phyloP scores from a whole-genome alignment of 2,888 invertebrate species.

The Hyppa rectilinea region DNA sequence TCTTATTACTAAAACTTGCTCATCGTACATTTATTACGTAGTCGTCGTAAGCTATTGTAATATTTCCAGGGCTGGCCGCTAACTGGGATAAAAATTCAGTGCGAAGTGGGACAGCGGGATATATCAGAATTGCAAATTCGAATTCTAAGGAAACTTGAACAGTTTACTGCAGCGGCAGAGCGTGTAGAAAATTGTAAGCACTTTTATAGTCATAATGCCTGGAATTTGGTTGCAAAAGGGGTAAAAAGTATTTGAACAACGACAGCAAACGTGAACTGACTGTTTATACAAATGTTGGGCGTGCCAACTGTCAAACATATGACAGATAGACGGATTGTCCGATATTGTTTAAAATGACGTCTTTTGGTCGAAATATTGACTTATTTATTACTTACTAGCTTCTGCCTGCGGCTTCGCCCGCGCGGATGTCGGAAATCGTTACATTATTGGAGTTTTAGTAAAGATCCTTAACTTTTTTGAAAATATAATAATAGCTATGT shows the following conservation, averaged over 20 bases:
- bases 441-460: too few species aligned
- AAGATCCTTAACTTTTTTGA: too few species aligned
- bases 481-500: too few species aligned
- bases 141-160: slow-evolving; percentile 60
- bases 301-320: not conserved
- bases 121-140: slow-evolving; percentile 66
- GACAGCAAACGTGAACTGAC: not conserved
- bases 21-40: slow-evolving; percentile 11
- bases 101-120: slow-evolving; percentile 52
- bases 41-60: slow-evolving; percentile 43
- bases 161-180: slow-evolving; percentile 55
- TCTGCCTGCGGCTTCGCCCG: too few species aligned
- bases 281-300: not conserved
- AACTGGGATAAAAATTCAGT: slow-evolving; percentile 62
- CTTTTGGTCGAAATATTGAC: not conserved
- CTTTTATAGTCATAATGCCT: slow-evolving; percentile 45
- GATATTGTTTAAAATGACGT: not conserved
- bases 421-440: too few species aligned
- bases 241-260: slow-evolving; percentile 2
- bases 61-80: slow-evolving; percentile 48
- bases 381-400: not conserved
- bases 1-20: not conserved
- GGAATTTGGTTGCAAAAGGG: slow-evolving; percentile 35
- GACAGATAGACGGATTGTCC: not conserved
- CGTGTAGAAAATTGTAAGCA: slow-evolving; percentile 57